phyloP scores from a whole-genome alignment of 2,888 invertebrate genomes.

The Pyrgus malvae region DNA sequence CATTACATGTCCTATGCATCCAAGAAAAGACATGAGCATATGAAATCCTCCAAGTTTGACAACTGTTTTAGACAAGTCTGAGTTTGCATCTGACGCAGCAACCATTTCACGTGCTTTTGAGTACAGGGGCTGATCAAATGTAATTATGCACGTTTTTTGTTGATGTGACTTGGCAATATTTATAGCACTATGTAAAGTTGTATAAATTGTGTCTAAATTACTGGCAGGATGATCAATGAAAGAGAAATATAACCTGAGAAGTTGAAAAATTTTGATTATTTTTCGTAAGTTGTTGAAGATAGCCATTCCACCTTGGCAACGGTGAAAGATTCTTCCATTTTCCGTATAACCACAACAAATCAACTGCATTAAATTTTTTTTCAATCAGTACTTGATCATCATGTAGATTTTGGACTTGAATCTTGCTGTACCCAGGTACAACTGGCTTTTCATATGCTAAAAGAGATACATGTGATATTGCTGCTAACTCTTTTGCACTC shows the following conservation, averaged over 20 bases:
- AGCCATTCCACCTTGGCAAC: constrained; percentile 40
- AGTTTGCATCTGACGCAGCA: constrained; percentile 29
- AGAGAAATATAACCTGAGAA: constrained; percentile 41
- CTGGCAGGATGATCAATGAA: constrained; percentile 48
- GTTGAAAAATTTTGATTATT: constrained; percentile 36
- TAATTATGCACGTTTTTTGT: constrained; percentile 39
- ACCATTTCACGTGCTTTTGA: constrained; percentile 47
- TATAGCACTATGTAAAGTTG: constrained; percentile 39
- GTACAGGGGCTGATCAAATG: constrained; percentile 44
- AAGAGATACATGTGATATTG: constrained; percentile 39
- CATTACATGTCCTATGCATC: constrained; percentile 49
- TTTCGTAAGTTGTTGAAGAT: constrained; percentile 43
- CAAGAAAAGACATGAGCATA: constrained; percentile 45
- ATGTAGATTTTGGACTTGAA: constrained; percentile 38
- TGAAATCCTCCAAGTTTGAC: constrained; percentile 52
- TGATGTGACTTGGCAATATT: constrained; percentile 28
- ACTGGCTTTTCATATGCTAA: constrained; percentile 36
- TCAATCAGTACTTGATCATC: constrained; percentile 32
- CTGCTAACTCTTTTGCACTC: constrained; percentile 37
- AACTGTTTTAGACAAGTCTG: constrained; percentile 34
- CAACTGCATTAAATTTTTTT: constrained; percentile 30
- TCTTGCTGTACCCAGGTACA: constrained; percentile 39
- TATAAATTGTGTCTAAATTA: constrained; percentile 43
- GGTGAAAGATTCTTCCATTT: constrained; percentile 41
- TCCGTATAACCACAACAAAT: constrained; percentile 43